phyloP scores from a whole-genome alignment of 2,797 vertebrate genomes.

The Falco naumanni region DNA sequence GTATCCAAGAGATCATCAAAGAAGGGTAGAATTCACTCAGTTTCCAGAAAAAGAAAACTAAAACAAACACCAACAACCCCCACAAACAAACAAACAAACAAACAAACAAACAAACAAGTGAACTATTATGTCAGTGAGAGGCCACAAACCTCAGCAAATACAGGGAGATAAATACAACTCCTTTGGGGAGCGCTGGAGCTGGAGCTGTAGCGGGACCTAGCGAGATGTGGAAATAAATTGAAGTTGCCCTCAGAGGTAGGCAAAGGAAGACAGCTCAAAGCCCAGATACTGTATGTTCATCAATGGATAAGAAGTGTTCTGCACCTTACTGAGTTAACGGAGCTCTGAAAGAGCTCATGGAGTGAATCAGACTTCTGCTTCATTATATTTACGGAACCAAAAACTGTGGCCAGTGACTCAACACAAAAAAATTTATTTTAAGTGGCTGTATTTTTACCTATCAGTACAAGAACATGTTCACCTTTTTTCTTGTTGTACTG shows the following conservation, averaged over 20 bases:
- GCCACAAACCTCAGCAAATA: neutral
- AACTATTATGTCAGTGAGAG: neutral
- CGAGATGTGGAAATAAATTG: neutral
- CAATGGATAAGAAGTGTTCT: neutral
- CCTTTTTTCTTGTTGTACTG: neutral
- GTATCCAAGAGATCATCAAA: neutral
- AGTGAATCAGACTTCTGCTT: neutral
- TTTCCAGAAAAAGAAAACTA: neutral
- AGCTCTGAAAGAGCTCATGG: neutral
- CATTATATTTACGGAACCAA: neutral
- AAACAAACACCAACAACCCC: neutral
- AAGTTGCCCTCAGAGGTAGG: neutral
- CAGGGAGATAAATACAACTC: neutral
- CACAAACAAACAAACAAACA: too few species aligned
- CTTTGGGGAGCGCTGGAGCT: neutral
- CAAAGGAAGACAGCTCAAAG: neutral
- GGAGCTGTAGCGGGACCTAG: neutral
- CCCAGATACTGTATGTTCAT: neutral
- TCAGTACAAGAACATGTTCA: neutral
- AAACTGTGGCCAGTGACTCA: neutral
- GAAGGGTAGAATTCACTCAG: neutral
- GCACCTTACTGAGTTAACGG: neutral
- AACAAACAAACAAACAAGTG: neutral
- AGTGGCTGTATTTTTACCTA: neutral
- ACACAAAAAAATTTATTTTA: neutral